Evolutionary conservation across 37 sponge, comb jelly and placozoan genomes (phyloP), one percentile per base, ranked within the genome.

Genomic region (Aplysina aerophoba): DNA sequence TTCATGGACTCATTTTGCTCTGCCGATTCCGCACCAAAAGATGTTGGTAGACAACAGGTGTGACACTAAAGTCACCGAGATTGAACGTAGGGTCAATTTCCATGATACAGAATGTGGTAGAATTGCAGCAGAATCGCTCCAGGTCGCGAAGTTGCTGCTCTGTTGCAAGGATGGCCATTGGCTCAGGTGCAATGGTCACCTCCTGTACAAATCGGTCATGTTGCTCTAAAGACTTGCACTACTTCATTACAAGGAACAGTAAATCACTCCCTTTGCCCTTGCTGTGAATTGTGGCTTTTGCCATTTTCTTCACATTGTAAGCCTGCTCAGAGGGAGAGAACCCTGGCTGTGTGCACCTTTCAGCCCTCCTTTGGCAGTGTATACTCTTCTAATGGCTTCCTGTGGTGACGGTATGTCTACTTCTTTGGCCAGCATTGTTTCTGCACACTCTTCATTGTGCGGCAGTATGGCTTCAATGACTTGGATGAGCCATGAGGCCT

Each of bases 171-270:
- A 88, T 77, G 71, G 38, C 62, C 77, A 30, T 53, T 1, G 83
- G 88, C 31, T 88, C 83, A 4, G 88, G 88, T 16, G 88, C 88
- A 60, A 56, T 67, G 59, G 80, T 82, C 1, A 88, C 83, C 50
- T 88, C 88, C 20, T 50, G 88, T 4, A 83, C 77, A 53, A 82
- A 88, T 0, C 38, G 35, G 14, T 88, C 83, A 5, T 36, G 24
- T 22, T 75, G 38, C 54, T 75, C 54, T 25, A 50, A 13, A 6
- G 78, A 30, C 53, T 75, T 75, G 54, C 78, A 75, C 22, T 75
- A 54, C 5, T 75, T 54, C 78, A 75, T 75, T 1, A 75, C 37
- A 36, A n/a, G 35, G 11, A 36, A 75, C 24, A 75, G 54, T 36
- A 75, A 40, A 36, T 75, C 78, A 16, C 78, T 53, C 1, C 78